Percentiles rank a stretch among this genome's conserved stretches.
These are phyloP conservation scores for Aphaenogaster rudis DNA, from an alignment of 1,140 invertebrate genomes.

Conservation along the genomic window DNA sequence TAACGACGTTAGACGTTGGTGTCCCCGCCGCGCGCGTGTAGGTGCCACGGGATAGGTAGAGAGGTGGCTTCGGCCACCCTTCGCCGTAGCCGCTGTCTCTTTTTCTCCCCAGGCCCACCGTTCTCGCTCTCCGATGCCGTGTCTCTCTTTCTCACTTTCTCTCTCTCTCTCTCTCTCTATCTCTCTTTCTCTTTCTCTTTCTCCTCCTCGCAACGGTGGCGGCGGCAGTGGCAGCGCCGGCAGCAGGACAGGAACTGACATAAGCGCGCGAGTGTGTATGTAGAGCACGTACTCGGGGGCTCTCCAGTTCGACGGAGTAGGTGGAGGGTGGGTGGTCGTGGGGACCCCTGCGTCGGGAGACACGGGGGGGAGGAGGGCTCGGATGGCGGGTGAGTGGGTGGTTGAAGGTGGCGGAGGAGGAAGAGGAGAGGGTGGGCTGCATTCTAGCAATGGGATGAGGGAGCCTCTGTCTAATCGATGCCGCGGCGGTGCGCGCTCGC, in stretches of 20 bases:
- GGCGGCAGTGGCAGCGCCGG: slow-evolving; percentile 68
- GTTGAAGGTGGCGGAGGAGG: slow-evolving; percentile 59
- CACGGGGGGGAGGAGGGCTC: slow-evolving; percentile 66
- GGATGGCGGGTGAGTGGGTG: slow-evolving; percentile 71
- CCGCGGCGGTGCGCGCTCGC: slow-evolving; percentile 86
- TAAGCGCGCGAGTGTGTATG: slow-evolving; percentile 85
- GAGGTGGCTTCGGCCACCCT: slow-evolving; percentile 75
- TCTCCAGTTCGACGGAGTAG: slow-evolving; percentile 82
- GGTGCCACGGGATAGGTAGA: slow-evolving; percentile 72
- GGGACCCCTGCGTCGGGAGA: slow-evolving; percentile 77
- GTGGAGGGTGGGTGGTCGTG: slow-evolving; percentile 77
- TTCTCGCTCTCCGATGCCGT: slow-evolving; percentile 20
- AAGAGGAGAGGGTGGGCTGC: slow-evolving; percentile 74
- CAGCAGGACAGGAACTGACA: slow-evolving; percentile 82
- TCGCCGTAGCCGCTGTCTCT: slow-evolving; percentile 61
- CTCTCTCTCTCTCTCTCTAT: slow-evolving; percentile 50
- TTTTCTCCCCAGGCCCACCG: slow-evolving; percentile 58
- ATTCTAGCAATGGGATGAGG: slow-evolving; percentile 82
- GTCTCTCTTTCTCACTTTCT: slow-evolving; percentile 25
- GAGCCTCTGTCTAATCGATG: slow-evolving; percentile 86
- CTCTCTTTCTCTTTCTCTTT: slow-evolving; percentile 62
- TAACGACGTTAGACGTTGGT: slow-evolving; percentile 85
- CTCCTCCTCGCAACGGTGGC: slow-evolving; percentile 53
- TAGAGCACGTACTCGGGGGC: slow-evolving; percentile 86
- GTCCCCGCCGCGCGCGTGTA: slow-evolving; percentile 76